Conservation (phyloP, 2,888 invertebrate species). For the Sipha maydis region DNA sequence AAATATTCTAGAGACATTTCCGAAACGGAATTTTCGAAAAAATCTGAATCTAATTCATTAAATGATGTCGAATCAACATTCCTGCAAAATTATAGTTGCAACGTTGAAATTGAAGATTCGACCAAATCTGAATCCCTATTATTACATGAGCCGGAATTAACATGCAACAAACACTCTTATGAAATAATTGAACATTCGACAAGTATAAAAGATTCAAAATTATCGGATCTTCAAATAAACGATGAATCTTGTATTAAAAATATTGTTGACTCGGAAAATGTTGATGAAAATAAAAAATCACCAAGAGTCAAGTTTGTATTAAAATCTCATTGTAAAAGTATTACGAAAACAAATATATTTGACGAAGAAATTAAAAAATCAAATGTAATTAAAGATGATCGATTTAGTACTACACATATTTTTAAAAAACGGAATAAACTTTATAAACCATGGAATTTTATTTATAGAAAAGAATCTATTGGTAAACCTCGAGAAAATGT, state of each 20-base stretch:
- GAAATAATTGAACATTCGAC: background rate
- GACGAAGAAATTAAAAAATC: slow-evolving; percentile 28
- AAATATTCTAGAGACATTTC: background rate
- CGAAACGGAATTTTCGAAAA: background rate
- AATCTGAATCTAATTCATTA: background rate
- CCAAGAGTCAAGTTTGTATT: slow-evolving; percentile 41
- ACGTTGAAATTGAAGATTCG: background rate
- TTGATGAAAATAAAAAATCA: background rate
- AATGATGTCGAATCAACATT: background rate
- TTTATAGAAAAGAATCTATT: background rate
- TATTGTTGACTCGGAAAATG: background rate
- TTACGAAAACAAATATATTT: slow-evolving; percentile 40
- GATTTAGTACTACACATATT: background rate
- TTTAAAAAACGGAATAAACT: background rate
- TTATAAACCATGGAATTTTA: background rate
- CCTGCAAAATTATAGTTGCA: background rate
- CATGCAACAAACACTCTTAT: too few relatives aligned
- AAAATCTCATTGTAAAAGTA: slow-evolving; percentile 9
- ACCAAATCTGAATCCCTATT: background rate
- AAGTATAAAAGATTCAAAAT: background rate
- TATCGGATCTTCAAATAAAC: background rate
- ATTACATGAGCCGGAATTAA: background rate
- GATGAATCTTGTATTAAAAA: background rate
- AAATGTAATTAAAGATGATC: background rate
- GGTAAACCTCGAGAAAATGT: background rate